These are phyloP conservation scores for Thamnophis elegans DNA, from an alignment of 2,797 vertebrate species.

Conservation along the genomic window DNA sequence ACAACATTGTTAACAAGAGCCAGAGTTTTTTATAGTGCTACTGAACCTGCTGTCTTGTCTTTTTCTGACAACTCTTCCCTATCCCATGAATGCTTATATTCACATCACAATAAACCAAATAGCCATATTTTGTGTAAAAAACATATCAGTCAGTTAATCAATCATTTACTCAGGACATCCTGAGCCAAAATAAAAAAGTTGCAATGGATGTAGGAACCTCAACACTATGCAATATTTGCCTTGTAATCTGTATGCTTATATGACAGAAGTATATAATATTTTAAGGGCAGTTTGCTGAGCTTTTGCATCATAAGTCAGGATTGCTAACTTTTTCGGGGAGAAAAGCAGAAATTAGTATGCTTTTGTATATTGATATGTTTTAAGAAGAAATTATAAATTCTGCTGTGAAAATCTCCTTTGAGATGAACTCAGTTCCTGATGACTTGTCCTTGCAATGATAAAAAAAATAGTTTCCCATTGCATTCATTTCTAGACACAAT, in stretches of 20 bases:
- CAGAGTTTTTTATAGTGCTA: not conserved
- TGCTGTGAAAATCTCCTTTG: not conserved
- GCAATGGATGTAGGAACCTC: not conserved
- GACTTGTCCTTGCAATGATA: not conserved
- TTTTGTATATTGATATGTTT: not conserved
- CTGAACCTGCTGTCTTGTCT: not conserved
- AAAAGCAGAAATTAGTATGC: not conserved
- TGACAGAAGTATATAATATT: not conserved
- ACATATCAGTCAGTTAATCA: not conserved
- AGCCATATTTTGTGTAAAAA: not conserved
- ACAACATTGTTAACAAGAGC: not conserved
- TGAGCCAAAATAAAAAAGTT: not conserved
- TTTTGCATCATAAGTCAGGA: not conserved
- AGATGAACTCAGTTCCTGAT: not conserved
- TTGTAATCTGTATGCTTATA: not conserved
- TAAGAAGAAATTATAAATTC: not conserved
- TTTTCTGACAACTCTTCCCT: not conserved
- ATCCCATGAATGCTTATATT: not conserved
- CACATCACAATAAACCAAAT: not conserved
- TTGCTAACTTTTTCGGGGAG: not conserved
- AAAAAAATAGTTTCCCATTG: not conserved
- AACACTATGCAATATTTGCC: not conserved
- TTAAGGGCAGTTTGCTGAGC: not conserved
- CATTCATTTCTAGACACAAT: not conserved
- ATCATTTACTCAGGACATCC: not conserved